Evolutionary conservation across 2,797 vertebrate genomes (phyloP).

Genomic region (Accipiter fasciatus): DNA sequence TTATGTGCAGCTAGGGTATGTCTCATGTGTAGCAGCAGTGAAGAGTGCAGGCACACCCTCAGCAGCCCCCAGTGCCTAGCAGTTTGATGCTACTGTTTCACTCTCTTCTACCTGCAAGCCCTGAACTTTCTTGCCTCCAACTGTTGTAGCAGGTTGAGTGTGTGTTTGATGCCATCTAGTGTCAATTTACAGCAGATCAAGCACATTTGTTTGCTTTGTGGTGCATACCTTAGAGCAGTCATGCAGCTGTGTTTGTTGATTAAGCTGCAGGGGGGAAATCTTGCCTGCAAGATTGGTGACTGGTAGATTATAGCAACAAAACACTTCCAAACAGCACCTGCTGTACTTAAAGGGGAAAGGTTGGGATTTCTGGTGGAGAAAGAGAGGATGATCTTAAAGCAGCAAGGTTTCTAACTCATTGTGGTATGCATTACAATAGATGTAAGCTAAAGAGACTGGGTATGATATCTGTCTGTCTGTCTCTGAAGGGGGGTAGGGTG

Average conservation of each 20-base stretch:
- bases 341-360: background rate
- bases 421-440: background rate
- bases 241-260: background rate
- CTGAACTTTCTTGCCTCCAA: background rate
- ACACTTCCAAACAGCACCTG: background rate
- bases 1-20: background rate
- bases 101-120: fast-evolving
- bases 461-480: background rate
- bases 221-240: fast-evolving
- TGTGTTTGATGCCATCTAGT: constrained; percentile 42
- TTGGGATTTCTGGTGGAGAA: background rate
- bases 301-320: background rate
- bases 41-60: background rate
- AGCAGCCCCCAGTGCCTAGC: fast-evolving
- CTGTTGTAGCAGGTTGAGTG: background rate
- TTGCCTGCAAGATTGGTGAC: background rate
- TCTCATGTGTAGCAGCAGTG: background rate
- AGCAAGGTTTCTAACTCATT: background rate
- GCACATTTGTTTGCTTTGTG: background rate
- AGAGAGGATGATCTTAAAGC: background rate
- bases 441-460: background rate
- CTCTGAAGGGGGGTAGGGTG: background rate
- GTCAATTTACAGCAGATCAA: background rate
- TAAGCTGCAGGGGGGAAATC: background rate
- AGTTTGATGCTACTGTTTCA: too few relatives aligned